Evolutionary conservation across 2,888 invertebrate genomes (phyloP).

Genomic region (Boloria selene): DNA sequence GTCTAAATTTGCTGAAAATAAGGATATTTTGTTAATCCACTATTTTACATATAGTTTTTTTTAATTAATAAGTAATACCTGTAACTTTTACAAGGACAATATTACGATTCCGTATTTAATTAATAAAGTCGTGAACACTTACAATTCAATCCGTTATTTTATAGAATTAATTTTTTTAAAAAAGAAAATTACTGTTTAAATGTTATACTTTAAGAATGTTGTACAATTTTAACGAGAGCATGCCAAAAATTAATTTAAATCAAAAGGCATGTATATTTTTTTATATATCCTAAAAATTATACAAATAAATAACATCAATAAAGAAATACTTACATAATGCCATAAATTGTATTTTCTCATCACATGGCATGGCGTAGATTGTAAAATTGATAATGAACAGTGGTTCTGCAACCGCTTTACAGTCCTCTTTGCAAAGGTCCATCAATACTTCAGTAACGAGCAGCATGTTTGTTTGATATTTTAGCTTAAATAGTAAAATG

Average conservation of each 20-base stretch:
- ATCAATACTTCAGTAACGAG: constrained; percentile 80
- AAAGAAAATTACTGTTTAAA: too few relatives aligned
- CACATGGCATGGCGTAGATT: constrained; percentile 70
- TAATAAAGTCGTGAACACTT: too few relatives aligned
- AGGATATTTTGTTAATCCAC: not conserved
- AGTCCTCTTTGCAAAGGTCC: constrained; percentile 71
- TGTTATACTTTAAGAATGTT: too few relatives aligned
- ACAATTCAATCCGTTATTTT: too few relatives aligned
- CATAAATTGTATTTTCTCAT: constrained; percentile 67
- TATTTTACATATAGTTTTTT: too few relatives aligned
- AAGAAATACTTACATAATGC: constrained; percentile 64
- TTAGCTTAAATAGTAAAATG: constrained; percentile 59
- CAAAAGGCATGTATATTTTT: too few relatives aligned
- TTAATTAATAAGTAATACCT: too few relatives aligned
- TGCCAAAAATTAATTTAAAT: too few relatives aligned
- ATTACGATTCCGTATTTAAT: too few relatives aligned
- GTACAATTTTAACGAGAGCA: too few relatives aligned
- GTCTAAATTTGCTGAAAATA: constrained; percentile 70
- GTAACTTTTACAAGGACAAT: too few relatives aligned
- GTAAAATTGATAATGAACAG: constrained; percentile 71
- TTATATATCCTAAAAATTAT: not conserved
- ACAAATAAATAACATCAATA: not conserved
- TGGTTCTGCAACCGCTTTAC: constrained; percentile 58
- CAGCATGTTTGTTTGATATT: constrained; percentile 83
- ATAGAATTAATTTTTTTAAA: too few relatives aligned